Evolutionary conservation across 2,888 invertebrate genomes (phyloP).

Genomic region (Lithosia quadra): DNA sequence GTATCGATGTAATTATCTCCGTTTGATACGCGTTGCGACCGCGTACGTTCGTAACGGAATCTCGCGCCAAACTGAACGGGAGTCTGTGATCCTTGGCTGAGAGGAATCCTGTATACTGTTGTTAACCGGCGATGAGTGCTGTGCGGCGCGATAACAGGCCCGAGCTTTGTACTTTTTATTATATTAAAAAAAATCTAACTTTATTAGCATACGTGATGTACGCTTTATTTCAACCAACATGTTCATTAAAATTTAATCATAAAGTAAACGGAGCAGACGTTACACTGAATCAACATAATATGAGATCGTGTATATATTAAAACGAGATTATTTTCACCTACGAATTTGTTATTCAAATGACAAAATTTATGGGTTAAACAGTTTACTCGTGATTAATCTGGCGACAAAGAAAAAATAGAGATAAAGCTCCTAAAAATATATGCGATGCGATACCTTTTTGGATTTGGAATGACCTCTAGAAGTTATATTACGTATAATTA

Average conservation of each 20-base stretch:
- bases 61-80: slow-evolving; percentile 57
- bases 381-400: no score
- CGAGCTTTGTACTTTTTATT: slow-evolving; percentile 18
- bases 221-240: background rate
- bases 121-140: slow-evolving; percentile 24
- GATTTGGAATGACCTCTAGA: no score
- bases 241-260: slow-evolving; percentile 3
- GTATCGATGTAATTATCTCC: slow-evolving; percentile 12
- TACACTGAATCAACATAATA: background rate
- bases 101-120: slow-evolving; percentile 32
- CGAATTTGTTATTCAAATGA: no score
- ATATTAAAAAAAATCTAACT: slow-evolving; percentile 7
- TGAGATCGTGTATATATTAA: no score
- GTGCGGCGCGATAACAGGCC: slow-evolving; percentile 27
- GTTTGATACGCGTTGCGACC: slow-evolving; percentile 15
- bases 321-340: no score
- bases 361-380: no score
- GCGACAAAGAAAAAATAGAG: no score
- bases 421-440: no score
- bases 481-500: no score
- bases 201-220: background rate
- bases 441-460: no score
- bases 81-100: slow-evolving; percentile 22
- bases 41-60: slow-evolving; percentile 50
- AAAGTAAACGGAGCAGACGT: background rate